Conservation (phyloP, 2,113 vertebrate genomes). For the Dolichallabes microphthalmus region DNA sequence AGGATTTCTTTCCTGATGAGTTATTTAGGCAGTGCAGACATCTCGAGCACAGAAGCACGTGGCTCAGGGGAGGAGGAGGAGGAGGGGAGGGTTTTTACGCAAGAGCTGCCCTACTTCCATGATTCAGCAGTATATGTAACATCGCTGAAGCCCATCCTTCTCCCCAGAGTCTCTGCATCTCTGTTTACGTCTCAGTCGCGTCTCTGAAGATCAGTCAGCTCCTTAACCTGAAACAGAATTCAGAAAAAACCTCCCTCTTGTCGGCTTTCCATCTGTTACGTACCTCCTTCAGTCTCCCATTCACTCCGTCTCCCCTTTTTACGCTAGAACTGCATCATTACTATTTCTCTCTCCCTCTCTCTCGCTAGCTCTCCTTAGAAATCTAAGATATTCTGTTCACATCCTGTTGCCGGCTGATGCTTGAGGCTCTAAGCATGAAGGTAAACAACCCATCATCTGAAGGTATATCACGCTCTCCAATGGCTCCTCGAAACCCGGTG, state of each 20-base stretch:
- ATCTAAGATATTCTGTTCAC: constrained; percentile 31
- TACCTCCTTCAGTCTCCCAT: constrained; percentile 9
- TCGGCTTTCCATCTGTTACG: constrained; percentile 10
- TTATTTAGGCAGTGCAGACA: constrained; percentile 50
- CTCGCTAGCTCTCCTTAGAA: background rate
- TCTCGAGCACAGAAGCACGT: constrained; percentile 27
- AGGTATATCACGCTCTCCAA: constrained; percentile 22
- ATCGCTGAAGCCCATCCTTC: constrained; percentile 11
- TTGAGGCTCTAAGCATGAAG: constrained; percentile 31
- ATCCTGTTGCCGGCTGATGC: constrained; percentile 4
- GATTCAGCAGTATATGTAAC: constrained; percentile 35
- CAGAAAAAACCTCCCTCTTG: constrained; percentile 9
- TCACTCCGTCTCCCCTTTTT: background rate
- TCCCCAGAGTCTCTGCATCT: constrained; percentile 32
- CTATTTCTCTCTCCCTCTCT: background rate
- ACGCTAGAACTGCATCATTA: constrained; percentile 9
- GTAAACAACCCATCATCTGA: constrained; percentile 40
- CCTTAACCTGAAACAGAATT: constrained; percentile 32
- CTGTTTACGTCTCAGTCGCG: constrained; percentile 31
- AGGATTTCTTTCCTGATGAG: constrained; percentile 52
- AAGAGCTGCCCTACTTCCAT: constrained; percentile 57
- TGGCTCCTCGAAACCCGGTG: constrained; percentile 20
- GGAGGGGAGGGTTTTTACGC: constrained; percentile 40
- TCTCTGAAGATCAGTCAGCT: constrained; percentile 16
- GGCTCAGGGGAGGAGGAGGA: constrained; percentile 17